Evolutionary conservation across 2,113 vertebrate genomes (phyloP).

Genomic region (Sigmodon hispidus): DNA sequence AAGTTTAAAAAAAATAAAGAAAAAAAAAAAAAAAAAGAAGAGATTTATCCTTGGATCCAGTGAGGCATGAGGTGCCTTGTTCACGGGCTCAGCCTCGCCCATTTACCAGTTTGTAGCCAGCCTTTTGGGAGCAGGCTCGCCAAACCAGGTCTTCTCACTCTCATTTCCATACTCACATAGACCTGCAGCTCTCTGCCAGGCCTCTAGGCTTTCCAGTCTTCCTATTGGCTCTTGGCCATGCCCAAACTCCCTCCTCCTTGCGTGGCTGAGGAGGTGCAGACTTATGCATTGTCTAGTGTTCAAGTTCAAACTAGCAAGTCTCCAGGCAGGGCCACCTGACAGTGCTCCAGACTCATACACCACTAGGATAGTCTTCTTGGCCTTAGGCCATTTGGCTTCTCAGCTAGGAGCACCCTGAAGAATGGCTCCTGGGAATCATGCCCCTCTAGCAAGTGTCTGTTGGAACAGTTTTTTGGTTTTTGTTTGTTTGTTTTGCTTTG

Average conservation of each 20-base stretch:
- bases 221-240: neutral
- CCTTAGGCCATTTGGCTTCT: neutral
- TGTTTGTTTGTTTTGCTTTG: too few relatives aligned
- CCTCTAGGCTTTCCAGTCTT: neutral
- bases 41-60: neutral
- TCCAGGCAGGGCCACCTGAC: neutral
- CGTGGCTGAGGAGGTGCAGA: neutral
- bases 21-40: too few relatives aligned
- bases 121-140: too few relatives aligned
- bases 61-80: neutral
- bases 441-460: neutral
- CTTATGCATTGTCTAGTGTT: neutral
- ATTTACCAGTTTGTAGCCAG: neutral
- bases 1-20: too few relatives aligned
- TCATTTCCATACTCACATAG: neutral
- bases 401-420: neutral
- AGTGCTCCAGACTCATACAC: neutral
- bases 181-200: rapidly evolving
- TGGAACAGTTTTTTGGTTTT: too few relatives aligned
- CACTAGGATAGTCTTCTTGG: too few relatives aligned
- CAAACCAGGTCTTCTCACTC: neutral
- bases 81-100: neutral
- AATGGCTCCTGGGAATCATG: neutral
- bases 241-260: neutral
- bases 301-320: neutral